Evolutionary conservation across 2,888 invertebrate genomes (phyloP).

Genomic region (Troides aeacus): DNA sequence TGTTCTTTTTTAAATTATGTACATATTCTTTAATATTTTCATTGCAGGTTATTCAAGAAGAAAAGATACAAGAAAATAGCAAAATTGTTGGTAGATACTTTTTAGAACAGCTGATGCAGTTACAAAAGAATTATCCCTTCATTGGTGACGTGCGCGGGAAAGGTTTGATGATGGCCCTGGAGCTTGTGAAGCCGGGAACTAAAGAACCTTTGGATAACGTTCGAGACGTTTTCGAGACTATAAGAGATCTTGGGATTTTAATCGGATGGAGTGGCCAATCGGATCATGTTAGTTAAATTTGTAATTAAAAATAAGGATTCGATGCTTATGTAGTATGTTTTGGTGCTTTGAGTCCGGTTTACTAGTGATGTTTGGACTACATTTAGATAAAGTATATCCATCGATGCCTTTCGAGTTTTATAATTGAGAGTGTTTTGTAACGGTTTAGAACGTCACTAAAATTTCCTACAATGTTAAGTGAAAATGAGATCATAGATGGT

Average conservation of each 20-base stretch:
- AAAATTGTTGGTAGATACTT: slow-evolving; percentile 91
- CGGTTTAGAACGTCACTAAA: too few relatives aligned
- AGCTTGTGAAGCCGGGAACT: slow-evolving; percentile 86
- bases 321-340: too few relatives aligned
- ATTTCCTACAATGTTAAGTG: too few relatives aligned
- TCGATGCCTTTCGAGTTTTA: too few relatives aligned
- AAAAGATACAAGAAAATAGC: slow-evolving; percentile 88
- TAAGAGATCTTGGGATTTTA: slow-evolving; percentile 91
- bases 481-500: too few relatives aligned
- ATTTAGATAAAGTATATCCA: too few relatives aligned
- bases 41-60: slow-evolving; percentile 90
- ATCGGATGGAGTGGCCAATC: slow-evolving; percentile 93
- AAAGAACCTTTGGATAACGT: slow-evolving; percentile 83
- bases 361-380: too few relatives aligned
- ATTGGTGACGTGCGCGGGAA: slow-evolving; percentile 98
- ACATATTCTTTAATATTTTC: too few relatives aligned
- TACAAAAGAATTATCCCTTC: slow-evolving; percentile 83
- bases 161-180: slow-evolving; percentile 97
- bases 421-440: too few relatives aligned
- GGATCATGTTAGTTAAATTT: slow-evolving; percentile 83
- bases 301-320: too few relatives aligned
- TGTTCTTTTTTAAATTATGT: background rate
- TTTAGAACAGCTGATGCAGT: slow-evolving; percentile 84
- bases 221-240: slow-evolving; percentile 88
- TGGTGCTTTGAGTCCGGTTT: slow-evolving; percentile 58